These are phyloP conservation scores for Microtus richardsoni DNA, from an alignment of 2,113 vertebrate genomes.

Conservation along the genomic window DNA sequence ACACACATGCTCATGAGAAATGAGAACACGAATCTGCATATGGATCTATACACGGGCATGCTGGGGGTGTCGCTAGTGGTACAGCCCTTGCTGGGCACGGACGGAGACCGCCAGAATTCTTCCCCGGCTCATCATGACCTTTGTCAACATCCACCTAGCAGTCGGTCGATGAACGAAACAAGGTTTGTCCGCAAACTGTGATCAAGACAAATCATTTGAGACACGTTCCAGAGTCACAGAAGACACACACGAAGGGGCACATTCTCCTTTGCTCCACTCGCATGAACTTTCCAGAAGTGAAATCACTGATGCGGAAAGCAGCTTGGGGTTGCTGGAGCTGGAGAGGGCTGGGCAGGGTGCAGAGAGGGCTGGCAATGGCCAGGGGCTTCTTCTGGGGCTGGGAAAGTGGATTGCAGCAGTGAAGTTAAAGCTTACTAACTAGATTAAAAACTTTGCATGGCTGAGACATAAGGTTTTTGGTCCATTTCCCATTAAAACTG, in stretches of 20 bases:
- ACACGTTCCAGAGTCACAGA: neutral
- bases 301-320: neutral
- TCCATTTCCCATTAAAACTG: neutral
- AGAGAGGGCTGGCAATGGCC: rapidly evolving
- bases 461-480: neutral
- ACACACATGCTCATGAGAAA: neutral
- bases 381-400: neutral
- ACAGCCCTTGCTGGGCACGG: neutral
- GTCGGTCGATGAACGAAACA: no score
- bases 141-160: neutral
- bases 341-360: no score
- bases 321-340: neutral
- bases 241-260: neutral
- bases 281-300: neutral
- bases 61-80: neutral
- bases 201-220: neutral
- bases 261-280: neutral
- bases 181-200: neutral
- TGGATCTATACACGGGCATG: neutral
- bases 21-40: neutral
- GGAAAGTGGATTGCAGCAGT: neutral
- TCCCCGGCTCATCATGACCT: neutral
- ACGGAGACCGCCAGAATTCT: neutral
- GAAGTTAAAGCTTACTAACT: no score
- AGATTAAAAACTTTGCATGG: no score